Conservation (phyloP, 2,888 invertebrate species). For the Xylota sylvarum region DNA sequence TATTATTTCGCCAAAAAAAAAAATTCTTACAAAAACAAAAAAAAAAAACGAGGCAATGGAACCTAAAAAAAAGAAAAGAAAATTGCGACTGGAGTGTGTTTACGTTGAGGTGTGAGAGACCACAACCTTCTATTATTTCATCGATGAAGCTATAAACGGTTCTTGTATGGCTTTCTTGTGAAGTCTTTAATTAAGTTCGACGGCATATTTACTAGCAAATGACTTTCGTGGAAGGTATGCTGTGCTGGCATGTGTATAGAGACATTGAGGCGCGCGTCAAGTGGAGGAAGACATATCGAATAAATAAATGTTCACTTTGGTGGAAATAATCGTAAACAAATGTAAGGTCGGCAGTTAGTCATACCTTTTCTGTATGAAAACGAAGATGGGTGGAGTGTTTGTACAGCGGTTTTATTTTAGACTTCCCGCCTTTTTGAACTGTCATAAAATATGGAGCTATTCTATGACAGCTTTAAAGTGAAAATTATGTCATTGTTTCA, state of each 20-base stretch:
- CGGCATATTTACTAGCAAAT: conserved; percentile 1
- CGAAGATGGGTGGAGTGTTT: no score
- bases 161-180: conserved; percentile 46
- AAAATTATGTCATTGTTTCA: no score
- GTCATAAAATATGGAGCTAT: no score
- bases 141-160: conserved; percentile 32
- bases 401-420: no score
- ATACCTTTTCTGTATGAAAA: no score
- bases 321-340: neutral
- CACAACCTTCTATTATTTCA: conserved; percentile 30
- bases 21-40: neutral
- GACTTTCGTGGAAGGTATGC: neutral
- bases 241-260: neutral
- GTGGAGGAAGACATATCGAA: neutral
- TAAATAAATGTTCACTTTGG: no score
- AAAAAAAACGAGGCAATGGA: neutral
- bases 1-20: conserved; percentile 32
- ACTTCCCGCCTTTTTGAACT: no score
- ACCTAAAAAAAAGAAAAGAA: neutral
- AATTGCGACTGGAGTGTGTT: conserved; percentile 22
- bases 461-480: no score
- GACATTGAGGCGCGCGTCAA: conserved; percentile 6
- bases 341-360: no score
- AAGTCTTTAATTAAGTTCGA: conserved; percentile 33
- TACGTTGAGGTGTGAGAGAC: conserved; percentile 8